A percentile compares a stretch with the other conserved stretches of the same genome.
These are phyloP conservation scores for Drosophila subsilvestris DNA, from an alignment of 2,888 invertebrate genomes.

Conservation along the genomic window DNA sequence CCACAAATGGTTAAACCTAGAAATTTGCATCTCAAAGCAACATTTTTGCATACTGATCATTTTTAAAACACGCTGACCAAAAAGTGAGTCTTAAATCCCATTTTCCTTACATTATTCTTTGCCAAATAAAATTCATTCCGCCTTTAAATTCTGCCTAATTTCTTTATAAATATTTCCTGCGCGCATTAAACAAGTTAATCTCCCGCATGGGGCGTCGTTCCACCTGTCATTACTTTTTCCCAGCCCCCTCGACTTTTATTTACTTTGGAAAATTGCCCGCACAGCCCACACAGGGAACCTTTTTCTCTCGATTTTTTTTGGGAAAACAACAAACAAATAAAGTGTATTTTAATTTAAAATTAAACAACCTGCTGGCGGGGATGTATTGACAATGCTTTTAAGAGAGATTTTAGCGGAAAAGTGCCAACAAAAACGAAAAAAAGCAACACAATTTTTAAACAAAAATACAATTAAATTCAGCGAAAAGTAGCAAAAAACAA, in stretches of 20 bases:
- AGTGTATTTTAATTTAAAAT: constrained; percentile 70
- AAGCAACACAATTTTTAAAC: constrained; percentile 33
- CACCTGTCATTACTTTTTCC: constrained; percentile 50
- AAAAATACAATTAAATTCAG: constrained; percentile 55
- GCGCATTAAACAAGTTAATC: constrained; percentile 46
- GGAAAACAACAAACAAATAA: constrained; percentile 19
- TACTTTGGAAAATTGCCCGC: constrained; percentile 67
- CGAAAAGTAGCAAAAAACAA: constrained; percentile 15
- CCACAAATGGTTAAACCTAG: neutral
- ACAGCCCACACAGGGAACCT: constrained; percentile 21
- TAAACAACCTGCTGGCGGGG: constrained; percentile 43
- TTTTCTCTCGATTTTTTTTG: constrained; percentile 40
- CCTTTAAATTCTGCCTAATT: constrained; percentile 13
- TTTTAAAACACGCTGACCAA: no score
- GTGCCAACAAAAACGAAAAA: constrained; percentile 24
- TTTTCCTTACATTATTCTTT: no score
- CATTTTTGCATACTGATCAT: no score
- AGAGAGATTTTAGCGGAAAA: constrained; percentile 47
- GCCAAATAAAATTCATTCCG: neutral
- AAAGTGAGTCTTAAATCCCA: no score
- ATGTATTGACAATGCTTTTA: constrained; percentile 46
- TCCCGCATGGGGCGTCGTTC: constrained; percentile 39
- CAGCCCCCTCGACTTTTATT: constrained; percentile 40
- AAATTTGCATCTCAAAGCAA: neutral
- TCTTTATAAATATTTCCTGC: constrained; percentile 38